These are phyloP conservation scores for Azorinus chamasolen DNA, from an alignment of 2,888 invertebrate genomes.

Conservation along the genomic window DNA sequence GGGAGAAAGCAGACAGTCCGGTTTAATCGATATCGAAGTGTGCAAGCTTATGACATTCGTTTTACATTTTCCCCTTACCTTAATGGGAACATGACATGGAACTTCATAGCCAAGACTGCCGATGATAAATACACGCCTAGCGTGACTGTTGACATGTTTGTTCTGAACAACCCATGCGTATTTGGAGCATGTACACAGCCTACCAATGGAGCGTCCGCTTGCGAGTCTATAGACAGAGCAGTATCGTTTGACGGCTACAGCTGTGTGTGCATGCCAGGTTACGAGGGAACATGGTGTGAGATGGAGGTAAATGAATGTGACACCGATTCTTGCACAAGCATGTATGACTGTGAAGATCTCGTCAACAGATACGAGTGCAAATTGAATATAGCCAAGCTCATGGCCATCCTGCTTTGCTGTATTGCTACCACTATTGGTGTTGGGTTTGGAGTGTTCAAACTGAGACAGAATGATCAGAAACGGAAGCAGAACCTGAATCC, in stretches of 20 bases:
- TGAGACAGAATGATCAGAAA: background rate
- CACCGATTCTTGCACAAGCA: constrained; percentile 48
- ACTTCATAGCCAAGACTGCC: constrained; percentile 45
- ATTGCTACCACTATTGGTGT: constrained; percentile 10
- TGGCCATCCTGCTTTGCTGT: constrained; percentile 53
- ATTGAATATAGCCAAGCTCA: constrained; percentile 61
- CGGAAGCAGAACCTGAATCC: constrained; percentile 6
- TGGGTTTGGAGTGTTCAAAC: constrained; percentile 2
- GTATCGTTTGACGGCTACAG: constrained; percentile 49
- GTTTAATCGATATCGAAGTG: constrained; percentile 19
- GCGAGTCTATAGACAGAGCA: constrained; percentile 49
- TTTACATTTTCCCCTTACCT: constrained; percentile 25
- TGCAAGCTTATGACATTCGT: constrained; percentile 36
- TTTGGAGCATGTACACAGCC: constrained; percentile 58
- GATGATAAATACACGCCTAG: constrained; percentile 40
- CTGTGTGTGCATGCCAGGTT: constrained; percentile 66
- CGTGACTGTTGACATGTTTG: constrained; percentile 34
- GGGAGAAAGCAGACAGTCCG: constrained; percentile 9
- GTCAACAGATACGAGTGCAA: constrained; percentile 59
- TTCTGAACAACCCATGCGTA: constrained; percentile 55
- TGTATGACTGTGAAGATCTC: constrained; percentile 66
- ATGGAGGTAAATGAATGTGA: constrained; percentile 64
- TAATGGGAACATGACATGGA: constrained; percentile 46
- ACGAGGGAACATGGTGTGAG: constrained; percentile 64
- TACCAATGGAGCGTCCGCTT: constrained; percentile 16